Evolutionary conservation across 1,140 invertebrate species (phyloP).

Genomic region (Cyclina sinensis): DNA sequence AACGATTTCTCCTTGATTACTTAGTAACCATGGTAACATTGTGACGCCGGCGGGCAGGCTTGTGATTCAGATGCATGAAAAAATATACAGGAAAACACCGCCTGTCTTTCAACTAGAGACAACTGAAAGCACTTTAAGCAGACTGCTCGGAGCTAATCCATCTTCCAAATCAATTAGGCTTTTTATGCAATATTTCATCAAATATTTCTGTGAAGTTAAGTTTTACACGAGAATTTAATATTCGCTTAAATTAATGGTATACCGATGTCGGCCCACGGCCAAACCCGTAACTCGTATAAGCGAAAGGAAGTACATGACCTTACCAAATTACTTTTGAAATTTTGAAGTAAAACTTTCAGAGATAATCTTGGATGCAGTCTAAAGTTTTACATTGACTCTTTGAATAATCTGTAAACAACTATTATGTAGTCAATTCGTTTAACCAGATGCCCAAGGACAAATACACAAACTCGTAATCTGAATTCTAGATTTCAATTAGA

Average conservation of each 20-base stretch:
- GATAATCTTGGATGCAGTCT: no score
- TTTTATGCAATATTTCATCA: not conserved
- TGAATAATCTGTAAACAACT: not conserved
- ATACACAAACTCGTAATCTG: not conserved
- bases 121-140: conserved; percentile 25
- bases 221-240: no score
- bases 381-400: no score
- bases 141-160: not conserved
- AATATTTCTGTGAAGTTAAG: not conserved
- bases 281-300: not conserved
- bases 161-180: conserved; percentile 52
- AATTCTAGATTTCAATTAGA: conserved; percentile 14
- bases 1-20: conserved; percentile 67
- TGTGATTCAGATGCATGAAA: conserved; percentile 50
- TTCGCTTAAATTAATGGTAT: not conserved
- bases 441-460: not conserved
- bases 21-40: conserved; percentile 56
- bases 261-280: not conserved
- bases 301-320: no score
- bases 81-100: conserved; percentile 34
- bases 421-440: not conserved
- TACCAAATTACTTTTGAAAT: no score
- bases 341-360: no score
- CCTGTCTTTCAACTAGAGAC: conserved; percentile 45
- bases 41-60: conserved; percentile 46